Conservation (phyloP, 2,888 invertebrate species). For the Alitta virens region DNA sequence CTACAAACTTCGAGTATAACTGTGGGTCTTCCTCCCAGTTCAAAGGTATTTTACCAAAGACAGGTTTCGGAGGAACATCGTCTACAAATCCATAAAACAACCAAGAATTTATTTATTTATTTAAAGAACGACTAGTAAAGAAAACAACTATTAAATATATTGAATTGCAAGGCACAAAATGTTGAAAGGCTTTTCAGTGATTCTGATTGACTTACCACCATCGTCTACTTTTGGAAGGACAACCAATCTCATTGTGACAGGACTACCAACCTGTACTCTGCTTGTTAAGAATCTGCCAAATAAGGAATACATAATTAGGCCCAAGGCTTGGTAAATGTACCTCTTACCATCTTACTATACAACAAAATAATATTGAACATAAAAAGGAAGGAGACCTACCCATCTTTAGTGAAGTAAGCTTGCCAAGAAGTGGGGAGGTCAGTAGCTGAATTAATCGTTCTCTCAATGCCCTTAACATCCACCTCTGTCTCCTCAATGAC, state of each 20-base stretch:
- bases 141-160: neutral
- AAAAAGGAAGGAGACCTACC: too few relatives aligned
- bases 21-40: constrained; percentile 56
- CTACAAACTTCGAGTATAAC: constrained; percentile 53
- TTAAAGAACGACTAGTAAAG: too few relatives aligned
- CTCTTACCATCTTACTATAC: too few relatives aligned
- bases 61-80: constrained; percentile 50
- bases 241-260: constrained; percentile 53
- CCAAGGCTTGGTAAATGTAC: too few relatives aligned
- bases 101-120: neutral
- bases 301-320: too few relatives aligned
- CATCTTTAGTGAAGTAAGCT: constrained; percentile 52
- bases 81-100: constrained; percentile 33
- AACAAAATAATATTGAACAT: too few relatives aligned
- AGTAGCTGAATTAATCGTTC: constrained; percentile 49
- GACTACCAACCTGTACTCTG: constrained; percentile 56
- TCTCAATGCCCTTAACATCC: constrained; percentile 50
- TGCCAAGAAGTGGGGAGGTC: constrained; percentile 56
- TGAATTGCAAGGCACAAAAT: neutral
- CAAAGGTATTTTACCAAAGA: constrained; percentile 49
- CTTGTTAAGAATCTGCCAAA: constrained; percentile 48
- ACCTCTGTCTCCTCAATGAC: constrained; percentile 47
- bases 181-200: too few relatives aligned
- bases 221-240: constrained; percentile 44
- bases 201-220: constrained; percentile 36